Percentiles rank a stretch among this genome's conserved stretches.
phyloP scores from a whole-genome alignment of 2,888 invertebrate species.

The Charanyca ferruginea region DNA sequence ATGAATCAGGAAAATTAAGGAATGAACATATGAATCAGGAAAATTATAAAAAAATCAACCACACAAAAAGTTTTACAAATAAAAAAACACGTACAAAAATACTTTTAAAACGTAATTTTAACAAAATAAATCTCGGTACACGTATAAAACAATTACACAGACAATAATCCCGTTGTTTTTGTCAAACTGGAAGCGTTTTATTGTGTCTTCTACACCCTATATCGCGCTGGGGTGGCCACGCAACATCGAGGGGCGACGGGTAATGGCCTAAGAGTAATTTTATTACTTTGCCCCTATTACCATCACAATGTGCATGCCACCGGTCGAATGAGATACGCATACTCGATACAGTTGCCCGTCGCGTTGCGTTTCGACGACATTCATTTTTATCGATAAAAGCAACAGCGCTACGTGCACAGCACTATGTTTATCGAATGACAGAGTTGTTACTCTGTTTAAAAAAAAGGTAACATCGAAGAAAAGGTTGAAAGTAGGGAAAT shows the following conservation, averaged over 20 bases:
- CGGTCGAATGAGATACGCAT: slow-evolving; percentile 84
- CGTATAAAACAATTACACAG: slow-evolving; percentile 85
- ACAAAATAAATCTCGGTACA: slow-evolving; percentile 74
- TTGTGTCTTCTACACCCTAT: slow-evolving; percentile 86
- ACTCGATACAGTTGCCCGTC: slow-evolving; percentile 63
- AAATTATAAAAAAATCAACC: slow-evolving; percentile 19
- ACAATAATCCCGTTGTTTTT: slow-evolving; percentile 84
- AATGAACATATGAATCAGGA: slow-evolving; percentile 13
- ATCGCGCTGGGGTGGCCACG: slow-evolving; percentile 75
- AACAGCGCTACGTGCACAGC: slow-evolving; percentile 53
- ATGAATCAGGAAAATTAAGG: slow-evolving; percentile 14
- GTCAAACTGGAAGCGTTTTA: slow-evolving; percentile 83
- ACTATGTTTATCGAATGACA: slow-evolving; percentile 52
- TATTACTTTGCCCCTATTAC: slow-evolving; percentile 91
- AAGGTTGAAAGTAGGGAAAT: slow-evolving; percentile 59
- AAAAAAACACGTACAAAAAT: slow-evolving; percentile 37
- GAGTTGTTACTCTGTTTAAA: slow-evolving; percentile 27
- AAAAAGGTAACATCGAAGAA: slow-evolving; percentile 43
- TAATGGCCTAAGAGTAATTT: slow-evolving; percentile 91
- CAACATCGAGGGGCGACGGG: slow-evolving; percentile 82
- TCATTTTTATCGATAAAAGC: slow-evolving; percentile 64
- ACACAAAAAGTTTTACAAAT: slow-evolving; percentile 48
- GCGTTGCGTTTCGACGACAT: slow-evolving; percentile 55
- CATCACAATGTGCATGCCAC: slow-evolving; percentile 90
- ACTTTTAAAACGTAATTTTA: slow-evolving; percentile 61